A percentile compares a stretch with the other conserved stretches of the same genome.
phyloP scores from a whole-genome alignment of 2,113 vertebrate species.

The Labrus mixtus region DNA sequence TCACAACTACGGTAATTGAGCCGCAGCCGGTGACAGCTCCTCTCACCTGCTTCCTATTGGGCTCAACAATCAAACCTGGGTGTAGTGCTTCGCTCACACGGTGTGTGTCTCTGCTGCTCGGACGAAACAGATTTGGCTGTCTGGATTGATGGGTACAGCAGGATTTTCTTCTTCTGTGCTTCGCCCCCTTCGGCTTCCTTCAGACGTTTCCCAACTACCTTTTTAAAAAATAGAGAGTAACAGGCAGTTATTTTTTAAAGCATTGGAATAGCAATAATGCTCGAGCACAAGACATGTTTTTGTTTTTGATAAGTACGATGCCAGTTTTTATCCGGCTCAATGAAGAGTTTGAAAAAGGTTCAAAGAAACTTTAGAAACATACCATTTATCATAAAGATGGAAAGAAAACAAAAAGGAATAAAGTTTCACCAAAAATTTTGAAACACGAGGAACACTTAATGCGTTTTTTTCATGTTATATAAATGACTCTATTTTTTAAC shows the following conservation, averaged over 20 bases:
- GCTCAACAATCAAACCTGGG: slow-evolving; percentile 52
- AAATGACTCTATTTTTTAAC: too few species aligned
- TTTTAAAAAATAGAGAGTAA: not conserved
- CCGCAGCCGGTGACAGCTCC: slow-evolving; percentile 58
- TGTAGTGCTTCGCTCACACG: slow-evolving; percentile 29
- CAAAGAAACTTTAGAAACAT: too few species aligned
- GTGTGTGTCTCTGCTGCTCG: slow-evolving; percentile 23
- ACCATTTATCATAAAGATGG: too few species aligned
- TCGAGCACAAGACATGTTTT: too few species aligned
- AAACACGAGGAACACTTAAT: too few species aligned
- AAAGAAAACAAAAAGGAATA: too few species aligned
- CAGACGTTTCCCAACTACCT: not conserved
- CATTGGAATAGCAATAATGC: not conserved
- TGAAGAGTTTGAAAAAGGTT: not conserved
- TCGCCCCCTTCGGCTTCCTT: not conserved
- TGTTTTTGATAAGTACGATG: not conserved
- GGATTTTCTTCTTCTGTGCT: slow-evolving; percentile 13
- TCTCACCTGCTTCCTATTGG: slow-evolving; percentile 54
- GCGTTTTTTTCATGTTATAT: too few species aligned
- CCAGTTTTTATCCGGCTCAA: not conserved
- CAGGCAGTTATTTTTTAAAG: not conserved
- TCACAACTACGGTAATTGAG: slow-evolving; percentile 69
- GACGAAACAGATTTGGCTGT: slow-evolving; percentile 46
- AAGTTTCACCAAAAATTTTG: too few species aligned
- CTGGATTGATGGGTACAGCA: slow-evolving; percentile 34